A percentile compares a stretch with the other conserved stretches of the same genome.
phyloP scores from a whole-genome alignment of 2,888 invertebrate species.

The Cephus rjabovi region DNA sequence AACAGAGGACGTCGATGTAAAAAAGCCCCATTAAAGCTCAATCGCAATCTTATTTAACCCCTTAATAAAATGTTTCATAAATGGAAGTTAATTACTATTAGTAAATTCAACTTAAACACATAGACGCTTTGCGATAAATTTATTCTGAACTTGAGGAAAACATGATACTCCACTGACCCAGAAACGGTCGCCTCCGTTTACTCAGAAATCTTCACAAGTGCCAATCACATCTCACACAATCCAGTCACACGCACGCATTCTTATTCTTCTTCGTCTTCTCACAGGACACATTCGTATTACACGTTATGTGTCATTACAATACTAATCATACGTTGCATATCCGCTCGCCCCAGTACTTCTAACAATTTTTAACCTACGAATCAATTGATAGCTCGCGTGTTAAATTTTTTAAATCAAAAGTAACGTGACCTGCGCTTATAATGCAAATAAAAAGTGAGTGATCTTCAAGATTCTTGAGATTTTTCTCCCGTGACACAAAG shows the following conservation, averaged over 20 bases:
- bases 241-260: background rate
- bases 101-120: background rate
- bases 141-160: background rate
- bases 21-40: background rate
- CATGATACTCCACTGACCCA: background rate
- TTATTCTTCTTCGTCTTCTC: background rate
- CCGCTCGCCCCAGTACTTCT: background rate
- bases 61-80: too few species aligned
- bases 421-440: background rate
- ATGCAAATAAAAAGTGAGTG: background rate
- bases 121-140: background rate
- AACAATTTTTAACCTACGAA: background rate
- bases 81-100: background rate
- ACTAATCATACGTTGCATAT: background rate
- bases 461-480: background rate
- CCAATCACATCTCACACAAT: background rate
- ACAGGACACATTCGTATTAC: background rate
- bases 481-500: background rate
- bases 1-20: background rate
- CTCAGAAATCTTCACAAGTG: background rate
- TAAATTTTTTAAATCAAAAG: background rate
- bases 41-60: too few species aligned
- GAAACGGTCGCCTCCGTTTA: background rate
- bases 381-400: background rate
- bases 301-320: background rate